Evolutionary conservation across 2,888 invertebrate species (phyloP).

Genomic region (Drosophila gaucha): DNA sequence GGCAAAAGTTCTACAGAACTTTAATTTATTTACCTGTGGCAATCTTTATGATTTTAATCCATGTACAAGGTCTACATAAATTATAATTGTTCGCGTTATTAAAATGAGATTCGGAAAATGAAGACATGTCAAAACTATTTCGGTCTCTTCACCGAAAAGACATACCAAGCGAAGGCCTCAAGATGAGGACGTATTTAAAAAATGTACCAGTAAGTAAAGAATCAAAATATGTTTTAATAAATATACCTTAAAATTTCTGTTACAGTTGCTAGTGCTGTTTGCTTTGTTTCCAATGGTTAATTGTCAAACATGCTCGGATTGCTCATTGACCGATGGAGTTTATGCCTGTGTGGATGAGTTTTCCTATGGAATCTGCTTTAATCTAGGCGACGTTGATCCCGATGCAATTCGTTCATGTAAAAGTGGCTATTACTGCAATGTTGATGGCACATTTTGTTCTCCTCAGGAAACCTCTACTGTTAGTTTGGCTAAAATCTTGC

Average conservation of each 20-base stretch:
- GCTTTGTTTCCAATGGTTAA: background rate
- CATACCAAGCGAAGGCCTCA: slow-evolving; percentile 3
- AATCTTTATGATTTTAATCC: slow-evolving; percentile 51
- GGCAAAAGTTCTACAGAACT: slow-evolving; percentile 1
- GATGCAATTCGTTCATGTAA: slow-evolving; percentile 28
- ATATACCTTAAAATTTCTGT: background rate
- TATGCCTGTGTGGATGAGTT: slow-evolving; percentile 60
- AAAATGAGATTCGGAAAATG: slow-evolving; percentile 21
- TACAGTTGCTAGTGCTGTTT: slow-evolving; percentile 16
- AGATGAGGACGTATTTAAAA: slow-evolving; percentile 20
- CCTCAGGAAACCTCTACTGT: slow-evolving; percentile 35
- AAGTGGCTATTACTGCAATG: slow-evolving; percentile 42
- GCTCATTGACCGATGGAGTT: slow-evolving; percentile 27
- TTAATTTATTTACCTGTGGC: slow-evolving; percentile 13
- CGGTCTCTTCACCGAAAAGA: slow-evolving; percentile 19
- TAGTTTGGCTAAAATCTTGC: background rate
- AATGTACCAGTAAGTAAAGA: slow-evolving; percentile 21
- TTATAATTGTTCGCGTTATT: slow-evolving; percentile 15
- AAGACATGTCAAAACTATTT: slow-evolving; percentile 23
- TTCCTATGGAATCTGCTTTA: slow-evolving; percentile 53
- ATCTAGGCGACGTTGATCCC: background rate
- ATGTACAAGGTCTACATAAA: slow-evolving; percentile 15
- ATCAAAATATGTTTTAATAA: background rate
- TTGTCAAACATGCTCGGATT: slow-evolving; percentile 44
- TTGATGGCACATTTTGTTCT: slow-evolving; percentile 40